Conservation (phyloP, 1,140 invertebrate species). For the Steinernema feltiae region DNA sequence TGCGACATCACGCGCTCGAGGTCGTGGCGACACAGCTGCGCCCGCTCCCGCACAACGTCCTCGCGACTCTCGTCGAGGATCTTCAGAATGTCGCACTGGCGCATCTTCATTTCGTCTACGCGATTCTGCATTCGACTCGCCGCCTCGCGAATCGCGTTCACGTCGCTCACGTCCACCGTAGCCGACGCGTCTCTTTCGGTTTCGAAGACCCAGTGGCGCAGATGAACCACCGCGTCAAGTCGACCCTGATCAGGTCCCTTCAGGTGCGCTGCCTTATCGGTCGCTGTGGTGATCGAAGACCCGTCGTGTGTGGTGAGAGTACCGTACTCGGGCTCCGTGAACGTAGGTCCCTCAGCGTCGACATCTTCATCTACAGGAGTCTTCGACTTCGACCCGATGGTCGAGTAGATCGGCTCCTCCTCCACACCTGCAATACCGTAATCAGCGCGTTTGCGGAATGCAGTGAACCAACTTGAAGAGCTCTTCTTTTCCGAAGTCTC, state of each 20-base stretch:
- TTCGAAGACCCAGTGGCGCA: conserved; percentile 48
- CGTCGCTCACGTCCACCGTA: conserved; percentile 49
- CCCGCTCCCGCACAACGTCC: conserved; percentile 36
- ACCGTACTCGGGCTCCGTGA: neutral
- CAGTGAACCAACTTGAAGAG: neutral
- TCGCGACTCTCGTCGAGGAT: conserved; percentile 41
- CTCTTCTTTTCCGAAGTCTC: neutral
- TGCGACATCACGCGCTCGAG: conserved; percentile 37
- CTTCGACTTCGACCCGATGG: neutral
- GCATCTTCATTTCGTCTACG: conserved; percentile 41
- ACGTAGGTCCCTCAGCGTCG: neutral
- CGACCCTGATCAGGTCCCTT: neutral
- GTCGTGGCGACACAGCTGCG: conserved; percentile 39
- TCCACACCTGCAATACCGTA: neutral
- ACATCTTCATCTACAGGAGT: neutral
- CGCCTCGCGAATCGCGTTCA: neutral
- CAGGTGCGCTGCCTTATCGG: neutral
- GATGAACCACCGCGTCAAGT: conserved; percentile 45
- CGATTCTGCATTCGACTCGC: conserved; percentile 21
- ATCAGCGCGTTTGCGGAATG: neutral
- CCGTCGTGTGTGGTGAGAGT: conserved; percentile 5
- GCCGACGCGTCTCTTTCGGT: conserved; percentile 46
- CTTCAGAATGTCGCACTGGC: conserved; percentile 37
- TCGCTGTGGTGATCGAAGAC: neutral
- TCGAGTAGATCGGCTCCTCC: neutral